A percentile compares a stretch with the other conserved stretches of the same genome.
Conservation (phyloP, 1,140 invertebrate species). For the Drosophila persimilis region DNA sequence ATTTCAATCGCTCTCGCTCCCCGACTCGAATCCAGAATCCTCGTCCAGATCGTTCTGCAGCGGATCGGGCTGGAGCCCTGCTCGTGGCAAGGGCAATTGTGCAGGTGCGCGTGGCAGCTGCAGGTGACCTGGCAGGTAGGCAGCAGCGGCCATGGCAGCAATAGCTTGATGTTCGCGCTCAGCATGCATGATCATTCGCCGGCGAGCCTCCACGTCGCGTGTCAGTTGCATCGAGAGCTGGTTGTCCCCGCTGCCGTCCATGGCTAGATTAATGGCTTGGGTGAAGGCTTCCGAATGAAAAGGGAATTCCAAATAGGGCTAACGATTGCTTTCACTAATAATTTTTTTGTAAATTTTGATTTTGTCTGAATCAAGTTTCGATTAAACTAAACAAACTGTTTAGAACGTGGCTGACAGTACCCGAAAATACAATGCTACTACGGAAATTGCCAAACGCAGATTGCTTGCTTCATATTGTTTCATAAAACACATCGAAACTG, state of each 20-base stretch:
- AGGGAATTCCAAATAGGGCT: neutral
- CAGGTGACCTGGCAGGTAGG: too few relatives aligned
- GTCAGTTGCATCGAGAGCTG: constrained; percentile 24
- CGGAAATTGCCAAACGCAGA: constrained; percentile 47
- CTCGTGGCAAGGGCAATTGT: neutral
- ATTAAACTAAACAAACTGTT: constrained; percentile 3
- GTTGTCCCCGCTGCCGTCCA: constrained; percentile 68
- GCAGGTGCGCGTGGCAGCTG: neutral
- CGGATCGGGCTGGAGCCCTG: neutral
- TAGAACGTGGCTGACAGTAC: constrained; percentile 12
- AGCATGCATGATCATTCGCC: neutral
- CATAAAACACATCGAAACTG: constrained; percentile 47
- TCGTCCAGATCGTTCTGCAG: constrained; percentile 13
- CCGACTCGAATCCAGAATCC: constrained; percentile 66
- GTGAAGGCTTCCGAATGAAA: neutral
- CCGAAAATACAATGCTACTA: constrained; percentile 30
- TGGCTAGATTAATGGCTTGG: neutral
- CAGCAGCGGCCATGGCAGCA: neutral
- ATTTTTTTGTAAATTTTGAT: constrained; percentile 26
- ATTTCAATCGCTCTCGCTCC: constrained; percentile 41
- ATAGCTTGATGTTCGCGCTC: neutral
- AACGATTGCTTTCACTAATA: neutral
- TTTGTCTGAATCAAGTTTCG: neutral
- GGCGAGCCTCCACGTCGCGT: constrained; percentile 13
- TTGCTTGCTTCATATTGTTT: constrained; percentile 69